phyloP scores from a whole-genome alignment of 2,888 invertebrate species.

The Heliconius charithonia region DNA sequence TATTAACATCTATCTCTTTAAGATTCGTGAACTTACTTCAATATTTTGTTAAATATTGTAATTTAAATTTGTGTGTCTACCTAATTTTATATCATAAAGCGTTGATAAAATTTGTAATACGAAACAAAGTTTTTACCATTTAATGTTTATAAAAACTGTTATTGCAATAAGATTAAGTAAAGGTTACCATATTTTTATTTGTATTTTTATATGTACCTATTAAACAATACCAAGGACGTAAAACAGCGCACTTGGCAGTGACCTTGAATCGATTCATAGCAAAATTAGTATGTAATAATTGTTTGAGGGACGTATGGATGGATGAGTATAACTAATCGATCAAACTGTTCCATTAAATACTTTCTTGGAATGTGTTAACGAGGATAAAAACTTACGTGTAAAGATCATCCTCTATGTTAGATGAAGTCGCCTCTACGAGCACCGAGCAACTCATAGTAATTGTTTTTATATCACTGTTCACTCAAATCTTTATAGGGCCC shows the following conservation, averaged over 20 bases:
- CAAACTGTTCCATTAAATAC: not conserved
- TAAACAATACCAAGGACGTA: constrained; percentile 22
- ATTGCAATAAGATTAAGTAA: not conserved
- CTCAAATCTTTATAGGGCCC: constrained; percentile 23
- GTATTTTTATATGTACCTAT: not conserved
- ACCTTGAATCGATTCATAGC: constrained; percentile 34
- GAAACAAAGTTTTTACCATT: too few species aligned
- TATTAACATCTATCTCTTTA: too few species aligned
- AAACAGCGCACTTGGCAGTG: constrained; percentile 33
- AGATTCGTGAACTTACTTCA: too few species aligned
- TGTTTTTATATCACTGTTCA: constrained; percentile 38
- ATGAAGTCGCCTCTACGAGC: constrained; percentile 67
- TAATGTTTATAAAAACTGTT: too few species aligned
- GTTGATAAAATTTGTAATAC: too few species aligned
- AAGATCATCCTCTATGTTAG: constrained; percentile 65
- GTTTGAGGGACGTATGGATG: constrained; percentile 20
- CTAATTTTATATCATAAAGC: too few species aligned
- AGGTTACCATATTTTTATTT: not conserved
- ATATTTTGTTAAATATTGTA: too few species aligned
- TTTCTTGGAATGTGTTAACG: not conserved
- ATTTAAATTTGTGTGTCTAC: too few species aligned
- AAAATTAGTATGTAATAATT: constrained; percentile 12
- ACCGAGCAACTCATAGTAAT: constrained; percentile 65
- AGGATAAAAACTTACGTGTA: constrained; percentile 66
- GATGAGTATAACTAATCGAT: not conserved